Conservation (phyloP, 2,888 invertebrate species). For the Brassicogethes aeneus region DNA sequence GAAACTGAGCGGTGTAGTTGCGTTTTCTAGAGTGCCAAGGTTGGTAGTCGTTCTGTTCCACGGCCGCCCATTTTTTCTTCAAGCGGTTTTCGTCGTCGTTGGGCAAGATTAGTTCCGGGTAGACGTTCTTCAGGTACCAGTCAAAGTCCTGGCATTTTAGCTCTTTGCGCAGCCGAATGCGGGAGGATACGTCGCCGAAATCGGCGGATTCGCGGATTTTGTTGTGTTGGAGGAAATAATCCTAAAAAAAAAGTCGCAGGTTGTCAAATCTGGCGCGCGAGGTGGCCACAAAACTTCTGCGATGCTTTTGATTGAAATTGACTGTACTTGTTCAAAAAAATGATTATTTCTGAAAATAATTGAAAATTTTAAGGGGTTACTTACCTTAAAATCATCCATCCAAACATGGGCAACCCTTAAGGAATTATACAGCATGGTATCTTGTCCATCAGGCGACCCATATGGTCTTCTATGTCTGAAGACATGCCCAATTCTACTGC, state of each 20-base stretch:
- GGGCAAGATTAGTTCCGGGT: slow-evolving; percentile 68
- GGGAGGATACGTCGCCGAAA: slow-evolving; percentile 74
- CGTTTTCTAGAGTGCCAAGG: slow-evolving; percentile 78
- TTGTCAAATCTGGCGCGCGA: no score
- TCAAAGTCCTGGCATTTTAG: slow-evolving; percentile 73
- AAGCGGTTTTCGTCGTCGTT: slow-evolving; percentile 48
- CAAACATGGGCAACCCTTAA: slow-evolving; percentile 89
- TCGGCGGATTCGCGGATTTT: slow-evolving; percentile 51
- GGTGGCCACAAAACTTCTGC: no score
- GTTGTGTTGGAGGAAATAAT: slow-evolving; percentile 64
- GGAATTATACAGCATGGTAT: slow-evolving; percentile 87
- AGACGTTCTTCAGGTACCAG: slow-evolving; percentile 81
- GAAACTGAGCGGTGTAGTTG: slow-evolving; percentile 62
- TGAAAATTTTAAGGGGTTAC: no score
- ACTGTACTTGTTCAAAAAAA: no score
- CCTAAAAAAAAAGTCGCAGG: slow-evolving; percentile 47
- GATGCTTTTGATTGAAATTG: no score
- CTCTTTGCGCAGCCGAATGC: slow-evolving; percentile 60
- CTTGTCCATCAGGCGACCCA: slow-evolving; percentile 68
- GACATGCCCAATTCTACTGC: slow-evolving; percentile 93
- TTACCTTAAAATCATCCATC: slow-evolving; percentile 89
- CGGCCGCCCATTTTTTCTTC: slow-evolving; percentile 51
- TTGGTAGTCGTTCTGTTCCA: slow-evolving; percentile 59
- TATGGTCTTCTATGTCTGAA: slow-evolving; percentile 93
- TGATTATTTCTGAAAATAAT: no score